Base-by-base conservation (phyloP, 2,888 invertebrate species). In the Polyploca ridens region DNA sequence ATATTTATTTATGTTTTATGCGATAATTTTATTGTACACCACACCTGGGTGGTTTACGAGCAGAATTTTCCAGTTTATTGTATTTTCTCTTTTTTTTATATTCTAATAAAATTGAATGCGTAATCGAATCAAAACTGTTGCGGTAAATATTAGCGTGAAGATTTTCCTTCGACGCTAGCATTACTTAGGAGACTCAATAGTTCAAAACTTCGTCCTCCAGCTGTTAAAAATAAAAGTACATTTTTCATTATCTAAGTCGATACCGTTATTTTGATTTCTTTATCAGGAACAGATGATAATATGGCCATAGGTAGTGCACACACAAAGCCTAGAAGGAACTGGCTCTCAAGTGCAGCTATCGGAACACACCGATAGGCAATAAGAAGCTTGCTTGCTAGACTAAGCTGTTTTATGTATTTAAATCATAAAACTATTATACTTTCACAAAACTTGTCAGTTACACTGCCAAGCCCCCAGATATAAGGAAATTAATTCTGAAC, bases 21-120 rank as follows among this genome's bases (percentile, higher is more conserved):
- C 8, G 19, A 19, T 19, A 54, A 54, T 54, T 54, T 54, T 54
- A 54, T 54, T 19, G 16, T 19, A 13, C 33, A 11, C 27, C 63
- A 38, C 63, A 63, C 63, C 63, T 63, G 63, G 58, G 57, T 33
- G 8, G 54, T 54, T 54, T 54, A 54, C 54, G 54, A 54, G 54
- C 38, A n/a, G 41, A 5, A 13, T 7, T 33, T 58, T 63, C 58
- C 58, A 7, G 41, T 63, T 63, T 63, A 63, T 58, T 41, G 58
- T 41, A 33, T 33, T 63, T 44, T 63, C 58, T 63, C 44, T 11
- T 63, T 58, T 63, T 58, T 54, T 54, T 54, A 19, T 54, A 19
- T 54, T 54, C 54, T 4, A 19, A 54, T 19, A 54, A 19, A 19
- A 10, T 54, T 10, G 8, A 54, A 16, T 10, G 10, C 54, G 16